phyloP scores from a whole-genome alignment of 2,113 vertebrate species.

The Poeciliopsis retropinna region DNA sequence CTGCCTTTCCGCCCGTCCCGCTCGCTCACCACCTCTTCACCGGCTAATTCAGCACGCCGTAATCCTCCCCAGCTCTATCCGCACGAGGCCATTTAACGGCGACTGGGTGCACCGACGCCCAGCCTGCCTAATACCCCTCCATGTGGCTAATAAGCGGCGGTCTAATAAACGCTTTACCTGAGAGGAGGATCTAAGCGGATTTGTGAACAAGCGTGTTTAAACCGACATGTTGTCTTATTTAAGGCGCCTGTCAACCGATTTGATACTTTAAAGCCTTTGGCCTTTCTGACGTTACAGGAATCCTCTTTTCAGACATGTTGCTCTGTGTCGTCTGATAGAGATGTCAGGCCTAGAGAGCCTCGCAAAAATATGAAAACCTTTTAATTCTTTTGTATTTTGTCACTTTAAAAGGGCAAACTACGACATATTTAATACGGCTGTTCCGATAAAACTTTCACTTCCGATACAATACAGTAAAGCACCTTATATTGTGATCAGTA shows the following conservation, averaged over 20 bases:
- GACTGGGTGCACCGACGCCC: conserved; percentile 69
- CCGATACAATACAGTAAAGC: too few relatives aligned
- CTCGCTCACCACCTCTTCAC: conserved; percentile 56
- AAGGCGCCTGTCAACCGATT: conserved; percentile 73
- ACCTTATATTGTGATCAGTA: too few relatives aligned
- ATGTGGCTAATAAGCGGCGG: conserved; percentile 76
- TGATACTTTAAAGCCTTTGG: conserved; percentile 66
- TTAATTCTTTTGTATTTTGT: too few relatives aligned
- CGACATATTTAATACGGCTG: not conserved
- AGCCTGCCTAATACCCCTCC: conserved; percentile 72
- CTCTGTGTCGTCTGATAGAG: conserved; percentile 56
- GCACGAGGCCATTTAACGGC: conserved; percentile 69
- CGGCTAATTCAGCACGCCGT: conserved; percentile 72
- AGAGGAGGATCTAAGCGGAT: conserved; percentile 75
- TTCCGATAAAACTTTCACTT: too few relatives aligned
- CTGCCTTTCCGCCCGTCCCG: conserved; percentile 70
- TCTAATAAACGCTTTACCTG: conserved; percentile 74
- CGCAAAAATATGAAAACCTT: too few relatives aligned
- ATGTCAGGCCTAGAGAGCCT: conserved; percentile 37
- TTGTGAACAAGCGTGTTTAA: conserved; percentile 64
- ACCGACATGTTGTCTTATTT: conserved; percentile 77
- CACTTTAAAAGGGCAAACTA: too few relatives aligned
- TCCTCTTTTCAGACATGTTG: conserved; percentile 51
- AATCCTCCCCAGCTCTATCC: conserved; percentile 70
- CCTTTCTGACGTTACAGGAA: conserved; percentile 39